Conservation (phyloP, 2,113 vertebrate genomes). For the Manacus vitellinus region DNA sequence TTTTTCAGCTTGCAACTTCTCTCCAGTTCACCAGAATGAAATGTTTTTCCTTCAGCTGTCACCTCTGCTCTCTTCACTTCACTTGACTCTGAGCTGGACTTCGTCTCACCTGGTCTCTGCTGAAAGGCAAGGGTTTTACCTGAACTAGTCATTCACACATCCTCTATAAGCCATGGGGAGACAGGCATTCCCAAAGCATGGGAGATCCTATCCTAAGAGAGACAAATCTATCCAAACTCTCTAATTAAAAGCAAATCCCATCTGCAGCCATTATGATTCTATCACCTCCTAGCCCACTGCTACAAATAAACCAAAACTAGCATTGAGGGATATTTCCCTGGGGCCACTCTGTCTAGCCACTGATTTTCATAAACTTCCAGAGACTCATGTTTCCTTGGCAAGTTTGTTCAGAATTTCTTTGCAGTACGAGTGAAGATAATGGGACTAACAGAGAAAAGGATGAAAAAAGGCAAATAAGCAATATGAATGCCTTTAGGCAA, state of each 20-base stretch:
- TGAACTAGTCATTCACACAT: background rate
- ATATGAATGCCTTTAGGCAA: background rate
- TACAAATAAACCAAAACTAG: background rate
- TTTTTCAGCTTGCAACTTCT: background rate
- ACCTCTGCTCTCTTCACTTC: background rate
- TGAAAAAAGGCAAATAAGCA: background rate
- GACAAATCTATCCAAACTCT: background rate
- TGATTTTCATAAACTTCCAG: background rate
- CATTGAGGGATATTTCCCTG: rapidly evolving
- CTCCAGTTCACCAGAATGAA: background rate
- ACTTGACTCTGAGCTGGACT: background rate
- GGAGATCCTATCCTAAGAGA: background rate
- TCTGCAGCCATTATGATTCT: background rate
- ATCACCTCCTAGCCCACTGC: background rate
- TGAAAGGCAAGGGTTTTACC: background rate
- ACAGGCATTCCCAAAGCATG: background rate
- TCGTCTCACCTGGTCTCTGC: background rate
- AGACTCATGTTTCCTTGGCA: background rate
- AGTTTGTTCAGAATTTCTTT: background rate
- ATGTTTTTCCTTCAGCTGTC: background rate
- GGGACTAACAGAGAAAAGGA: background rate
- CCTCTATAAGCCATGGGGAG: background rate
- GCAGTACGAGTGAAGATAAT: background rate
- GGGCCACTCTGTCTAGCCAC: background rate
- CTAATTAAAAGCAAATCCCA: background rate